A percentile compares a stretch with the other conserved stretches of the same genome.
These are phyloP conservation scores for Euplexia lucipara DNA, from an alignment of 2,888 invertebrate genomes.

Conservation along the genomic window DNA sequence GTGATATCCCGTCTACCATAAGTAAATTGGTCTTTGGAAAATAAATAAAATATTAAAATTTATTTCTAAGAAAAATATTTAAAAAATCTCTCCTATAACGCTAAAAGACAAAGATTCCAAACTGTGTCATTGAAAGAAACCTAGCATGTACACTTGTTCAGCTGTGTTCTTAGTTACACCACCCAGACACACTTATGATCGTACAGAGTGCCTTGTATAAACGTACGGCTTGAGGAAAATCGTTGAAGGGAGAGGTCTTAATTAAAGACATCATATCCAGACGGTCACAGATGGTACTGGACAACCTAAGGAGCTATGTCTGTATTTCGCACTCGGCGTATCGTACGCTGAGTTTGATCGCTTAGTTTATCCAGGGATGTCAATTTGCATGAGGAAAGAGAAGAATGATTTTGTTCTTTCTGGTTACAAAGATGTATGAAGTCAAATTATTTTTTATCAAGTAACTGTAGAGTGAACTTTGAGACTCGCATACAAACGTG, in stretches of 20 bases:
- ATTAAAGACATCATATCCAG: conserved; percentile 75
- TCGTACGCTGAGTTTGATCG: conserved; percentile 6
- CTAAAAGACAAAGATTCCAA: neutral
- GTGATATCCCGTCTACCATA: too few species aligned
- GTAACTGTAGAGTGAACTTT: too few species aligned
- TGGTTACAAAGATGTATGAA: too few species aligned
- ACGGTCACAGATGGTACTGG: conserved; percentile 64
- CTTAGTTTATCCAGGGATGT: neutral
- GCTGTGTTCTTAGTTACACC: neutral
- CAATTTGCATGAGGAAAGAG: neutral
- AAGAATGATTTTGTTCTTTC: neutral
- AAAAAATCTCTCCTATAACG: neutral
- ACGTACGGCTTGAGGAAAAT: conserved; percentile 47
- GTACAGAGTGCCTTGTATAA: neutral
- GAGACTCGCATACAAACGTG: too few species aligned
- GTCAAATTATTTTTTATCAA: too few species aligned
- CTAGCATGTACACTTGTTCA: conserved; percentile 10
- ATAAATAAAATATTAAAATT: too few species aligned
- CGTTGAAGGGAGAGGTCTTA: conserved; percentile 65
- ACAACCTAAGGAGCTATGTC: conserved; percentile 18
- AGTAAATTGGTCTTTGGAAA: too few species aligned
- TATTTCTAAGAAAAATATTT: too few species aligned
- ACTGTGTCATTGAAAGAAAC: neutral
- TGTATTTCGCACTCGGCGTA: conserved; percentile 8
- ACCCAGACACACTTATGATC: conserved; percentile 2